Evolutionary conservation across 1,140 invertebrate genomes (phyloP).

Genomic region (Babylonia areolata): DNA sequence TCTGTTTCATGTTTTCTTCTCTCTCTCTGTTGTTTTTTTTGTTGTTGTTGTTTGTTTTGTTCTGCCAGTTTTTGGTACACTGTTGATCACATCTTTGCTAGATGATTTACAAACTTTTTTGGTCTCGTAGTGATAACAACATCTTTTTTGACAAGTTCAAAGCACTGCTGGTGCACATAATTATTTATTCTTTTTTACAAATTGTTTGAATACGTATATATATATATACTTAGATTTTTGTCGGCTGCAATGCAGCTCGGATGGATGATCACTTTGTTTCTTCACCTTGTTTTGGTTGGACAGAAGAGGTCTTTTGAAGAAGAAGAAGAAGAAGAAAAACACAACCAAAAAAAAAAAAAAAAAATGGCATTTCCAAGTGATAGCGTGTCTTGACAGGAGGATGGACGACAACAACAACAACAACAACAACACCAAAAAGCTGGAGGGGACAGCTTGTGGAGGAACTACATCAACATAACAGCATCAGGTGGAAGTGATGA

Average conservation of each 20-base stretch:
- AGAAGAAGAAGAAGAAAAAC: too few species aligned
- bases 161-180: constrained; percentile 18
- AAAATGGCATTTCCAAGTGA: constrained; percentile 9
- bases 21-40: background rate
- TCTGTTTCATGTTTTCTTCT: background rate
- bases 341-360: too few species aligned
- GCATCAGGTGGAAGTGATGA: background rate
- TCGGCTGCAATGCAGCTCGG: background rate
- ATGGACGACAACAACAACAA: too few species aligned
- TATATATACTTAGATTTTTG: background rate
- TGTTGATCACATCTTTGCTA: constrained; percentile 2
- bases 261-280: too few species aligned
- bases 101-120: background rate
- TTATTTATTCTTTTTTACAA: background rate
- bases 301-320: too few species aligned
- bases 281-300: too few species aligned
- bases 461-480: background rate
- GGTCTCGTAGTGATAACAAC: background rate
- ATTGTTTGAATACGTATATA: background rate
- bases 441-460: background rate
- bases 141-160: background rate
- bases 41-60: background rate
- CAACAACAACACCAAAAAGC: too few species aligned
- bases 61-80: constrained; percentile 2
- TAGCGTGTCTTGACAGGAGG: too few species aligned